A percentile compares a stretch with the other conserved stretches of the same genome.
Evolutionary conservation across 2,888 invertebrate genomes (phyloP).

Genomic region (Isotomurus palustris): DNA sequence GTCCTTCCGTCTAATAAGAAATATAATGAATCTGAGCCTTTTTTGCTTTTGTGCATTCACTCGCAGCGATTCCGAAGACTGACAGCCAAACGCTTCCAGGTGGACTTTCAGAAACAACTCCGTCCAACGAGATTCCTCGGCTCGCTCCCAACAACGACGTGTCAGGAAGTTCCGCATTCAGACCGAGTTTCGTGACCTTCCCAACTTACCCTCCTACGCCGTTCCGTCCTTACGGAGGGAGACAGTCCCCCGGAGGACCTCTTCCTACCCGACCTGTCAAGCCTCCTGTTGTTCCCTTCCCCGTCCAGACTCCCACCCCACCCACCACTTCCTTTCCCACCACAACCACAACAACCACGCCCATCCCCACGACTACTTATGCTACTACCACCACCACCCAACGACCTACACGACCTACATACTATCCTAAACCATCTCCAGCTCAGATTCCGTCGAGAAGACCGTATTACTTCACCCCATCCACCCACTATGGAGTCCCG

Average conservation of each 20-base stretch:
- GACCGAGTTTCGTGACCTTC: conserved; percentile 22
- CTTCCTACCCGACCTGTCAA: conserved; percentile 13
- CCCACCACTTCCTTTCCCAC: conserved; percentile 17
- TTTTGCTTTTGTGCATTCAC: not conserved
- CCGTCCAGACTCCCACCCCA: conserved; percentile 16
- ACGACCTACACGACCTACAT: conserved; percentile 15
- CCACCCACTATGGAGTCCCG: not conserved
- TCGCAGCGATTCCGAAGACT: conserved; percentile 9
- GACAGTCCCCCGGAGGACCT: conserved; percentile 15
- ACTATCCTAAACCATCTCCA: conserved; percentile 8
- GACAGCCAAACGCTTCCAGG: conserved; percentile 13
- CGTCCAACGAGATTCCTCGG: conserved; percentile 45
- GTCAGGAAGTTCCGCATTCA: conserved; percentile 15
- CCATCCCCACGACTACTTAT: conserved; percentile 11
- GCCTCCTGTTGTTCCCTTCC: conserved; percentile 9
- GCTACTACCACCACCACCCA: conserved; percentile 24
- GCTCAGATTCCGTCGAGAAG: not conserved
- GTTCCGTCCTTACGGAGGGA: conserved; percentile 27
- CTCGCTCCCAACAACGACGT: conserved; percentile 25
- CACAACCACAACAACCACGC: conserved; percentile 6
- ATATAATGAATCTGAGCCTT: too few relatives aligned
- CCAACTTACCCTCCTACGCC: conserved; percentile 10
- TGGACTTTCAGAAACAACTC: conserved; percentile 25
- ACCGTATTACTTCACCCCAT: conserved; percentile 11
- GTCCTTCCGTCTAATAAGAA: too few relatives aligned